Evolutionary conservation across 2,888 invertebrate genomes (phyloP).

Genomic region (Volucella bombylans): DNA sequence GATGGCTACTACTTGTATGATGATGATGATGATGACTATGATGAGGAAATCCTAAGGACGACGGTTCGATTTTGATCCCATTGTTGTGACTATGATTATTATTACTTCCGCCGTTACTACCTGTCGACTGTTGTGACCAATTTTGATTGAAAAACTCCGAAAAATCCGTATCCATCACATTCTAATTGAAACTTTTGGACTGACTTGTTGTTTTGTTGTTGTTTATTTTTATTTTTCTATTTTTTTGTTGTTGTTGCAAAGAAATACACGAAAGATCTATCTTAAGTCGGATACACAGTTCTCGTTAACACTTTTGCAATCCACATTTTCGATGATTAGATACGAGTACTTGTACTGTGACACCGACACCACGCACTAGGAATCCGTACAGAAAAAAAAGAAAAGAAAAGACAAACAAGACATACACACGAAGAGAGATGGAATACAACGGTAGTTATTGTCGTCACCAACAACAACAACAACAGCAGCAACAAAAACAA

Average conservation of each 20-base stretch:
- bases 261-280: background rate
- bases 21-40: constrained; percentile 45
- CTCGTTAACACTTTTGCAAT: constrained; percentile 73
- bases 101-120: constrained; percentile 51
- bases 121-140: constrained; percentile 72
- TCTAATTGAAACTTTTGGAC: constrained; percentile 59
- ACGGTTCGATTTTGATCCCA: constrained; percentile 75
- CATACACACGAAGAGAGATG: constrained; percentile 26
- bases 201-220: constrained; percentile 11
- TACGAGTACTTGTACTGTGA: constrained; percentile 36
- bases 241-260: constrained; percentile 10
- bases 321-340: constrained; percentile 69
- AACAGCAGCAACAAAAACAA: constrained; percentile 22
- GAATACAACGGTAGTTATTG: background rate
- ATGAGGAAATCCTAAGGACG: constrained; percentile 46
- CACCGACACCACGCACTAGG: constrained; percentile 30
- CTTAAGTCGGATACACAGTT: constrained; percentile 75
- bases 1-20: background rate
- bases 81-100: constrained; percentile 52
- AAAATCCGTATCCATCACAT: constrained; percentile 77
- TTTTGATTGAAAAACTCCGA: constrained; percentile 76
- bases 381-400: background rate
- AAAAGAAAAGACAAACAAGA: constrained; percentile 41
- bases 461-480: background rate
- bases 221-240: constrained; percentile 38